Conservation (phyloP, 1,140 invertebrate species). For the Aradophagus sp. region DNA sequence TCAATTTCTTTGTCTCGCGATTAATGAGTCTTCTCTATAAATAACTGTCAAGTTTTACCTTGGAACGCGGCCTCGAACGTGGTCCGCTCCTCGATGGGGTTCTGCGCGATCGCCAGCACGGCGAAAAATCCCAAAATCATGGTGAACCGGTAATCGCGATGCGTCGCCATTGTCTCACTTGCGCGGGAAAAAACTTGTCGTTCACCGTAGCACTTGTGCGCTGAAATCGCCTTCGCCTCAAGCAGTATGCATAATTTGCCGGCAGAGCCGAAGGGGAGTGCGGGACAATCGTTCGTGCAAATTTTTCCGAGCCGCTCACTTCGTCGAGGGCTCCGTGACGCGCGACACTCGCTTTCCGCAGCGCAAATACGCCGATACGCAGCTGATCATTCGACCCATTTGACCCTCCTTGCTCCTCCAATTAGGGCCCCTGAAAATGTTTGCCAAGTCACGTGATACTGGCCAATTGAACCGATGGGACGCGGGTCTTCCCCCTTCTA, state of each 20-base stretch:
- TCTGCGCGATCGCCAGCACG: conserved; percentile 60
- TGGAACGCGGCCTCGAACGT: conserved; percentile 78
- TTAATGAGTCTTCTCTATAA: conserved; percentile 19
- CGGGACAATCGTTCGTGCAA: conserved; percentile 10
- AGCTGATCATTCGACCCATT: conserved; percentile 24
- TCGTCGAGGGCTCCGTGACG: conserved; percentile 19
- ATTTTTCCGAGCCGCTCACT: conserved; percentile 39
- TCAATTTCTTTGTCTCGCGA: background rate
- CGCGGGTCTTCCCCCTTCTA: background rate
- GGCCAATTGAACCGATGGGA: background rate
- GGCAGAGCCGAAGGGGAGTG: conserved; percentile 10
- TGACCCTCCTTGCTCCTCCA: conserved; percentile 15
- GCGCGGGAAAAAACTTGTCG: conserved; percentile 35
- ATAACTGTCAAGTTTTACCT: conserved; percentile 68
- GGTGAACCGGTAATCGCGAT: conserved; percentile 60
- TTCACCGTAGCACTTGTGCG: conserved; percentile 29
- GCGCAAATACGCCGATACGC: conserved; percentile 12
- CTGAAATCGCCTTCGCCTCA: conserved; percentile 25
- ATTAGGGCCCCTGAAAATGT: conserved; percentile 13
- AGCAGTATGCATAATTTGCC: conserved; percentile 44
- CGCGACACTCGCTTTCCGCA: conserved; percentile 23
- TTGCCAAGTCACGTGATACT: conserved; percentile 1
- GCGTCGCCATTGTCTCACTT: conserved; percentile 58
- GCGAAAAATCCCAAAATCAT: conserved; percentile 63
- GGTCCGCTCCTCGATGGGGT: conserved; percentile 70